Evolutionary conservation across 2,888 invertebrate genomes (phyloP), one percentile per base, ranked within the genome.

Genomic region (Reticulitermes lucifugus): DNA sequence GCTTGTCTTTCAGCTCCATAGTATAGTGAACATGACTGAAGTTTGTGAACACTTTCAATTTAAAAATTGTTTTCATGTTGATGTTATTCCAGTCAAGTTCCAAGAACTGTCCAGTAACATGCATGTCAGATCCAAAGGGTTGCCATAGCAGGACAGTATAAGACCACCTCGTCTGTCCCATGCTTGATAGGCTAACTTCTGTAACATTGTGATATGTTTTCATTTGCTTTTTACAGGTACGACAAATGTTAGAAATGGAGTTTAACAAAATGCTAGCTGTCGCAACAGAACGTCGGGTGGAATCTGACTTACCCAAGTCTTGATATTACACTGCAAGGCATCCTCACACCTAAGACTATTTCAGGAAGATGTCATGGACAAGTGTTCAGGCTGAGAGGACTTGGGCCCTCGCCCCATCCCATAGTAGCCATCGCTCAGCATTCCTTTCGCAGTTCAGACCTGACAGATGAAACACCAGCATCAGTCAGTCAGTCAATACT

Each of bases 211-310:
- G 55, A 1, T 14, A 55, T 18, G 25, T 55, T 18, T 14, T 55
- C 2, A 12, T 55, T 65, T n/a, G 25, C 12, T 80, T 87, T 84
- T 91, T 91, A 0, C 91, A 98, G 98, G 97, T 97, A 89, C 95
- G 98, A 87, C 98, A 98, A 92, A 93, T 96, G 89, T 93, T 99
- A 89, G 98, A 98, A 90, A 92, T 96, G 91, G 99, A 99, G 92
- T 98, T 98, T 91, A 94, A 94, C 90, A 97, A 95, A 91, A 93
- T 99, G 89, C 92, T 98, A 88, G 94, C 95, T 89, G 92, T 94
- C 87, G 97, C 96, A 89, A 98, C 98, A 86, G 98, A 98, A 90
- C 94, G 96, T 89, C 92, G 96, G 88, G 92, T 93, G 75, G 92
- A 92, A 85, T 88, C 90, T 25, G 91, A 91, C 87, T 90, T 90